Conservation (phyloP, 2,113 vertebrate genomes). For the Sardina pilchardus region DNA sequence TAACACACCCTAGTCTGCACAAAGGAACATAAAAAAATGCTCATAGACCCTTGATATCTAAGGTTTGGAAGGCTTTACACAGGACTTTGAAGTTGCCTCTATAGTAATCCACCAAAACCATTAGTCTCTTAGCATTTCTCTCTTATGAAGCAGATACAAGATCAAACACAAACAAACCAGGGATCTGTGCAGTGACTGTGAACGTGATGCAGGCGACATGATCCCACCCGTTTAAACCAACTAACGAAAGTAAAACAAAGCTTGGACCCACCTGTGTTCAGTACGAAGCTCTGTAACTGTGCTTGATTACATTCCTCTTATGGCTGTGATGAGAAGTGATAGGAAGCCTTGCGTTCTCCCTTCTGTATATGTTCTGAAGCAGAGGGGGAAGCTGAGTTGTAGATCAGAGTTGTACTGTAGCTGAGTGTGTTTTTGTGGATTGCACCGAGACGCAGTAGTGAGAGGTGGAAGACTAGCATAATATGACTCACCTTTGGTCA, state of each 20-base stretch:
- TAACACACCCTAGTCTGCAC: background rate
- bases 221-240: background rate
- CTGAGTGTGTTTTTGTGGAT: background rate
- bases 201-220: background rate
- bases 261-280: background rate
- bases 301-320: background rate
- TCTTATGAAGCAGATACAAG: background rate
- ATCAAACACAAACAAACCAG: background rate
- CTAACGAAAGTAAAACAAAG: background rate
- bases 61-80: too few species aligned
- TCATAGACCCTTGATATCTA: background rate
- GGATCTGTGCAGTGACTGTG: background rate
- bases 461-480: conserved; percentile 28
- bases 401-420: too few species aligned
- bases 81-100: background rate
- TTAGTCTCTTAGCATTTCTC: background rate
- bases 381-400: background rate
- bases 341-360: too few species aligned
- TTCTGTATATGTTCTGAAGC: background rate
- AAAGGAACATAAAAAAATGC: background rate
- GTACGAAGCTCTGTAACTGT: background rate
- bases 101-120: background rate
- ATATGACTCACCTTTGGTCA: conserved; percentile 45
- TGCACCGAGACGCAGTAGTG: too few species aligned
- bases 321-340: conserved; percentile 12